These are phyloP conservation scores for Takifugu flavidus DNA, from an alignment of 2,113 vertebrate genomes.

Conservation along the genomic window DNA sequence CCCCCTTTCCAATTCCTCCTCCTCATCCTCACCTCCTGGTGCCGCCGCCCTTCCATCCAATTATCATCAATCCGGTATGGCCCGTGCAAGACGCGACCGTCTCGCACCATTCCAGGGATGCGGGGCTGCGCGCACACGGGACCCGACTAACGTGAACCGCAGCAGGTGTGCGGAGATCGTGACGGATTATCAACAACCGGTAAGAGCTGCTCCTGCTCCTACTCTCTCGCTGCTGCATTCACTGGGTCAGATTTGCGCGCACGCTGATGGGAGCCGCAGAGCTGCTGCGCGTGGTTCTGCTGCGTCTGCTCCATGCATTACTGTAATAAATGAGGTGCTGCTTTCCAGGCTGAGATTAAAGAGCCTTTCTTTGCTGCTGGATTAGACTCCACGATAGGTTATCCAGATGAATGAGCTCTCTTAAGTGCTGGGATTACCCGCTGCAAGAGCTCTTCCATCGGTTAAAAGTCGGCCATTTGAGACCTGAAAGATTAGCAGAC, in stretches of 20 bases:
- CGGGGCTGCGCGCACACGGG: constrained; percentile 29
- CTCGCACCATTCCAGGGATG: constrained; percentile 43
- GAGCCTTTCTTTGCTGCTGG: constrained; percentile 16
- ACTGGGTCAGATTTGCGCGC: constrained; percentile 1
- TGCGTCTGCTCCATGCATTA: constrained; percentile 6
- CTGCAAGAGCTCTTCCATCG: constrained; percentile 21
- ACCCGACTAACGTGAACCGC: constrained; percentile 33
- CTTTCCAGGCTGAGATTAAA: constrained; percentile 12
- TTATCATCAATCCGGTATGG: constrained; percentile 44
- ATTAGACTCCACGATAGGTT: constrained; percentile 30
- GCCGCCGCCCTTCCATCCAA: constrained; percentile 31
- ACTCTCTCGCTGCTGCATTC: constrained; percentile 11
- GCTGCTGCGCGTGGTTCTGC: constrained; percentile 1
- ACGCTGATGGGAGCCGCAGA: neutral
- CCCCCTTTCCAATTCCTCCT: constrained; percentile 3
- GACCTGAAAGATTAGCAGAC: constrained; percentile 31
- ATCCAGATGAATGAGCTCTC: constrained; percentile 18
- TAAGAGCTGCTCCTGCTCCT: constrained; percentile 53
- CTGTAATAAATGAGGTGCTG: constrained; percentile 20
- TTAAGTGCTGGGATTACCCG: constrained; percentile 34
- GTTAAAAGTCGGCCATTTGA: constrained; percentile 11
- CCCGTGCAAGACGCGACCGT: constrained; percentile 10
- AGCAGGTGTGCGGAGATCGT: constrained; percentile 47
- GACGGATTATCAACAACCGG: constrained; percentile 70
- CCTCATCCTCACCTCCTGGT: constrained; percentile 27